A percentile compares a stretch with the other conserved stretches of the same genome.
Evolutionary conservation across 2,888 invertebrate species (phyloP).

Genomic region (Mesochorus sp.): DNA sequence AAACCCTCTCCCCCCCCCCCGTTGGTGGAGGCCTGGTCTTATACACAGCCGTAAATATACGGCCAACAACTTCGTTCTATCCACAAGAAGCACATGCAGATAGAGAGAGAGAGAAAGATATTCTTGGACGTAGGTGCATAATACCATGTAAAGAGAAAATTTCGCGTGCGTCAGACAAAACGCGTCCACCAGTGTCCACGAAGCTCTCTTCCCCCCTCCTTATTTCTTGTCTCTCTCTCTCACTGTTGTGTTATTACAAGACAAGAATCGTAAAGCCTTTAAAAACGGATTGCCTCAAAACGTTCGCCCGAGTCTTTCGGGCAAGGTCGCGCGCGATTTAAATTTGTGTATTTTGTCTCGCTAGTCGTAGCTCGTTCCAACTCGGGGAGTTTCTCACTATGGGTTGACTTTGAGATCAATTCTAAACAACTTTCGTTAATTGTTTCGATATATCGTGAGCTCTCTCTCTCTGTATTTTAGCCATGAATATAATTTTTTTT

Average conservation of each 20-base stretch:
- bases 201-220: slow-evolving; percentile 38
- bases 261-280: slow-evolving; percentile 71
- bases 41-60: slow-evolving; percentile 62
- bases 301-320: slow-evolving; percentile 36
- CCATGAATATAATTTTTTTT: too few species aligned
- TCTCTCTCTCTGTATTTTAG: too few species aligned
- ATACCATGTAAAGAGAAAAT: slow-evolving; percentile 25
- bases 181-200: slow-evolving; percentile 60
- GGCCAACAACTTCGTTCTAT: slow-evolving; percentile 64
- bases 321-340: slow-evolving; percentile 50
- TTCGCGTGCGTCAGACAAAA: slow-evolving; percentile 64
- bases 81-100: slow-evolving; percentile 43
- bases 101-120: slow-evolving; percentile 10
- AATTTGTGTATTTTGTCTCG: neutral
- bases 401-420: too few species aligned
- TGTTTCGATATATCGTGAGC: too few species aligned
- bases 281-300: slow-evolving; percentile 16
- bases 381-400: neutral
- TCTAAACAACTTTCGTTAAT: too few species aligned
- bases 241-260: slow-evolving; percentile 63
- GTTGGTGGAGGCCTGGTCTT: slow-evolving; percentile 49
- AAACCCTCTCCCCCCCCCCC: slow-evolving; percentile 48
- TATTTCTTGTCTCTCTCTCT: slow-evolving; percentile 50
- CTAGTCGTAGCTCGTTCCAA: neutral
- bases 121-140: slow-evolving; percentile 12